A percentile compares a stretch with the other conserved stretches of the same genome.
Conservation (phyloP, 2,113 vertebrate species). For the Phalacrocorax brasilianus region DNA sequence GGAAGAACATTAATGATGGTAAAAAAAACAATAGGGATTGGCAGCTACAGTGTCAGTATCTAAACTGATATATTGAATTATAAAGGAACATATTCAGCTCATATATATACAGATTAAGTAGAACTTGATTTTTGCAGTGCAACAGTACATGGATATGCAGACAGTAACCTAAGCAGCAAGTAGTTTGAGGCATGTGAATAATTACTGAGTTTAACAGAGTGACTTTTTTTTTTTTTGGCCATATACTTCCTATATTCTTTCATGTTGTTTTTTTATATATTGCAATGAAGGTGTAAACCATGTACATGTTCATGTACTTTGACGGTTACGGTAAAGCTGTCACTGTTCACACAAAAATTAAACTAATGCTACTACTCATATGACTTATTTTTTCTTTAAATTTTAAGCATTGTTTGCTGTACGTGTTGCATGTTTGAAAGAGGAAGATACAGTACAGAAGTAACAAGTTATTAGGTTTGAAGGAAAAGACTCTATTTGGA, state of each 20-base stretch:
- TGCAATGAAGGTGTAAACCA: not conserved
- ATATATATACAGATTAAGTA: not conserved
- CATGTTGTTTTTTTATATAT: not conserved
- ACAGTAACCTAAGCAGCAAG: not conserved
- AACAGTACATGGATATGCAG: not conserved
- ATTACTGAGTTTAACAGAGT: not conserved
- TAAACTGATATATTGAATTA: not conserved
- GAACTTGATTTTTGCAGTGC: not conserved
- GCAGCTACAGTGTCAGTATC: not conserved
- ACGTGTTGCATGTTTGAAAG: not conserved
- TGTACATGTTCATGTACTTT: not conserved
- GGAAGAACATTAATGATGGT: not conserved
- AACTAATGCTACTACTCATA: not conserved
- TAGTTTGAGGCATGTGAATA: not conserved
- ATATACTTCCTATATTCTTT: not conserved
- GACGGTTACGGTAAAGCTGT: not conserved
- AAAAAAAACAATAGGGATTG: not conserved
- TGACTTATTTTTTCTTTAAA: not conserved
- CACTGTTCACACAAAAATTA: not conserved
- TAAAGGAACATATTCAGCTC: not conserved
- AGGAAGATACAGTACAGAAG: not conserved
- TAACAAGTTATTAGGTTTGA: not conserved
- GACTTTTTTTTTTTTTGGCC: fast-evolving
- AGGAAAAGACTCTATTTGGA: not conserved
- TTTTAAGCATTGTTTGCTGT: not conserved